Evolutionary conservation across 1,140 invertebrate species (phyloP).

Genomic region (Ephestia elutella): DNA sequence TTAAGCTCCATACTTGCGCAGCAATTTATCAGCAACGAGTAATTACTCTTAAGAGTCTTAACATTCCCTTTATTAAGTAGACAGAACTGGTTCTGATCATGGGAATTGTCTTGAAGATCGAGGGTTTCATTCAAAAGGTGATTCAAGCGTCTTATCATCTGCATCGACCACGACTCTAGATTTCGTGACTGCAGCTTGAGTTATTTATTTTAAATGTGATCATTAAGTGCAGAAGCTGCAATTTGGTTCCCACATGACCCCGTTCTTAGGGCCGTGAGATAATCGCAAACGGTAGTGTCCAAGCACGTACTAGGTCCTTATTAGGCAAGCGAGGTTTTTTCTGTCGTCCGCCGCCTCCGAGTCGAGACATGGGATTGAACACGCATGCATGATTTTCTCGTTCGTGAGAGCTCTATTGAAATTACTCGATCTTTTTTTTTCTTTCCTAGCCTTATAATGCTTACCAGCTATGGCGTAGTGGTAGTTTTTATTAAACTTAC

Average conservation of each 20-base stretch:
- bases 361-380: slow-evolving; percentile 28
- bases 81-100: slow-evolving; percentile 18
- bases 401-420: slow-evolving; percentile 8
- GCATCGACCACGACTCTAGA: slow-evolving; percentile 43
- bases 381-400: slow-evolving; percentile 28
- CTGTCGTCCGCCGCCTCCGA: slow-evolving; percentile 28
- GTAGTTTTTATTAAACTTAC: too few species aligned
- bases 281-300: slow-evolving; percentile 58
- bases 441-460: background rate
- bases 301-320: slow-evolving; percentile 53
- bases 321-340: slow-evolving; percentile 55
- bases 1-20: slow-evolving; percentile 19
- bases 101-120: slow-evolving; percentile 5
- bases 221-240: slow-evolving; percentile 41
- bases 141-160: slow-evolving; percentile 34
- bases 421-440: background rate
- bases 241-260: slow-evolving; percentile 57
- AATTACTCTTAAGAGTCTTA: slow-evolving; percentile 26
- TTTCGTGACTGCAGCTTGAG: slow-evolving; percentile 38
- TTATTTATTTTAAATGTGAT: slow-evolving; percentile 34
- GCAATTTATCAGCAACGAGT: slow-evolving; percentile 30
- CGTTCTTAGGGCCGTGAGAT: slow-evolving; percentile 57
- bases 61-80: slow-evolving; percentile 20
- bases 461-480: background rate
- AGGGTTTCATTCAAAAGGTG: slow-evolving; percentile 7